These are phyloP conservation scores for Nephrotoma flavescens DNA, from an alignment of 2,888 invertebrate genomes.

Conservation along the genomic window DNA sequence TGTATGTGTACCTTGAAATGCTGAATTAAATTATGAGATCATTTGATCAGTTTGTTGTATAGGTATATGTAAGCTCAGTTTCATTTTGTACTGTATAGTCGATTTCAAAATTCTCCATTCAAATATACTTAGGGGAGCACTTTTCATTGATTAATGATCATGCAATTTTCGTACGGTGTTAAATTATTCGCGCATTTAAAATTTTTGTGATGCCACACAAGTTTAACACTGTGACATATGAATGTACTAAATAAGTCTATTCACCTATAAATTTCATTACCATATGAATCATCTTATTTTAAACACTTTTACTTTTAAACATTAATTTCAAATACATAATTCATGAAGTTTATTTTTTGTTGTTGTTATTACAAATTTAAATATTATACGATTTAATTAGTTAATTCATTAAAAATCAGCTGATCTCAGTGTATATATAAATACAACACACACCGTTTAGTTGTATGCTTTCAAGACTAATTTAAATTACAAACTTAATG, in stretches of 20 bases:
- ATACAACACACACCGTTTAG: neutral
- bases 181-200: neutral
- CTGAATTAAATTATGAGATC: neutral
- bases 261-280: neutral
- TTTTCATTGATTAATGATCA: neutral
- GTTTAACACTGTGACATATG: neutral
- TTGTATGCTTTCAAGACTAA: neutral
- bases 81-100: neutral
- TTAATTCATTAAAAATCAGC: neutral
- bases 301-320: neutral
- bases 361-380: neutral
- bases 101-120: neutral
- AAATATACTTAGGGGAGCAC: neutral
- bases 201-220: neutral
- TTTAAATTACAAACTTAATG: neutral
- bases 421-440: neutral
- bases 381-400: neutral
- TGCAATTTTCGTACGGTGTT: neutral
- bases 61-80: neutral
- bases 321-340: neutral
- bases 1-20: neutral
- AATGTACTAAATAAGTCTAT: neutral
- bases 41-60: neutral
- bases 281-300: neutral
- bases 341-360: neutral